Conservation (phyloP, 2,797 vertebrate species). For the Bufotes viridis region DNA sequence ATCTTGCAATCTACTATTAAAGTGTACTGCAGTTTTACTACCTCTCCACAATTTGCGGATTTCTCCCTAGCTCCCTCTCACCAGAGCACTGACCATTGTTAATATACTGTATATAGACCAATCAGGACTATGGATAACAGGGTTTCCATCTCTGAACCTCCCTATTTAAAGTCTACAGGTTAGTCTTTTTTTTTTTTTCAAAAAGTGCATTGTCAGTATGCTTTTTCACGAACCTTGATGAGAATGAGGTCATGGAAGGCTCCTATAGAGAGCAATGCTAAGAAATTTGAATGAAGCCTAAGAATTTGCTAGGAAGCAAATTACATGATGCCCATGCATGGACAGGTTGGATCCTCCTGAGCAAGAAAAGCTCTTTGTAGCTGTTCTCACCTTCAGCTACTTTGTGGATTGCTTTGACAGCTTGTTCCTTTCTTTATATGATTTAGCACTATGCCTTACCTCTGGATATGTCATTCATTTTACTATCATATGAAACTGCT, state of each 20-base stretch:
- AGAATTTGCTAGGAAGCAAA: too few species aligned
- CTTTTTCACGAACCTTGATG: background rate
- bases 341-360: background rate
- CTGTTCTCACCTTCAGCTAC: background rate
- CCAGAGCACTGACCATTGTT: too few species aligned
- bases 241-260: background rate
- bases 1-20: too few species aligned
- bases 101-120: too few species aligned
- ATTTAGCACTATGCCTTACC: background rate
- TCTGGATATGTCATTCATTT: background rate
- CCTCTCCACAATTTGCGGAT: too few species aligned
- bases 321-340: background rate
- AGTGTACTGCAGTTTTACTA: too few species aligned
- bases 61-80: too few species aligned
- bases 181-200: background rate
- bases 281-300: background rate
- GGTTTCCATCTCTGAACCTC: too few species aligned
- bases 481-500: background rate
- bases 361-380: background rate
- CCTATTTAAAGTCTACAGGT: too few species aligned
- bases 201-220: background rate
- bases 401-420: background rate
- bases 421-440: background rate
- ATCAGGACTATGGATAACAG: too few species aligned
- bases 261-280: background rate